Evolutionary conservation across 2,888 invertebrate species (phyloP).

Genomic region (Endotricha flammealis): DNA sequence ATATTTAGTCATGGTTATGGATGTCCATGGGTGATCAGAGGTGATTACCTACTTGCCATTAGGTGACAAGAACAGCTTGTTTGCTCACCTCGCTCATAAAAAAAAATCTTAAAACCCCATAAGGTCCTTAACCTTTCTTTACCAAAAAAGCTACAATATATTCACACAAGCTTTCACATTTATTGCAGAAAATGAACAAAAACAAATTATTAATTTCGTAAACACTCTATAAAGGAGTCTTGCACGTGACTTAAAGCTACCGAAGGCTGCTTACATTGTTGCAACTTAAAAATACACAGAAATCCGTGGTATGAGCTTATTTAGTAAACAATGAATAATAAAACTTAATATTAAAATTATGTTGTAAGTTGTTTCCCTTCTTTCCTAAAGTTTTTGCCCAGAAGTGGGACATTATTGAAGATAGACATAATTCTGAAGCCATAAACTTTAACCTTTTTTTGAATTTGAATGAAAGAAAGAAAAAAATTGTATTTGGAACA

Average conservation of each 20-base stretch:
- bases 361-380: too few relatives aligned
- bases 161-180: background rate
- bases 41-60: too few relatives aligned
- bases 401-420: too few relatives aligned
- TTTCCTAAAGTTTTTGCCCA: too few relatives aligned
- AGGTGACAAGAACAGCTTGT: too few relatives aligned
- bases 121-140: constrained; percentile 6
- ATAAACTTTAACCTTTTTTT: too few relatives aligned
- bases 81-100: background rate
- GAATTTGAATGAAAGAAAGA: too few relatives aligned
- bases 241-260: constrained; percentile 18
- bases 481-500: too few relatives aligned
- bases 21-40: too few relatives aligned
- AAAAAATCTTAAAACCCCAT: constrained; percentile 1
- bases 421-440: too few relatives aligned
- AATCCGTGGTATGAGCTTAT: background rate
- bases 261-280: constrained; percentile 15
- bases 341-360: too few relatives aligned
- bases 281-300: background rate
- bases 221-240: constrained; percentile 17
- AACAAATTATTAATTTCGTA: constrained; percentile 15
- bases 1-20: too few relatives aligned
- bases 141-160: background rate
- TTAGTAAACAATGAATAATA: constrained; percentile 3
- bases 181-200: constrained; percentile 10